Percentiles rank a stretch among this genome's conserved stretches.
phyloP scores from a whole-genome alignment of 2,888 invertebrate genomes.

The Hirtodrosophila histrioides region DNA sequence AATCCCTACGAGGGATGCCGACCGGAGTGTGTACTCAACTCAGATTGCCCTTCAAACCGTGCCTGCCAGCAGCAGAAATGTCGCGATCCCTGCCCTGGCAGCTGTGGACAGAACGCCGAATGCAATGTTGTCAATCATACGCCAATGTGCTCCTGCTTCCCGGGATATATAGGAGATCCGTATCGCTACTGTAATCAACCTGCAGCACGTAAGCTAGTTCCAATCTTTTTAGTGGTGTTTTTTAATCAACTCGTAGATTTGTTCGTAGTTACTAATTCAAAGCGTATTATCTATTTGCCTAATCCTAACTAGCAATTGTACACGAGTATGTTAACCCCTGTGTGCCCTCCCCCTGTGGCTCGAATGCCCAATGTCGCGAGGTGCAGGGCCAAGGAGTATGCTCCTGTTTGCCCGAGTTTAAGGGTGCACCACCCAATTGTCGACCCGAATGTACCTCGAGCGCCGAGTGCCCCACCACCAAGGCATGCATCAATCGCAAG shows the following conservation, averaged over 20 bases:
- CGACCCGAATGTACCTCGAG: constrained; percentile 90
- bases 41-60: constrained; percentile 89
- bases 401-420: constrained; percentile 88
- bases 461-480: constrained; percentile 88
- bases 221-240: constrained; percentile 38
- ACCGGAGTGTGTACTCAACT: constrained; percentile 90
- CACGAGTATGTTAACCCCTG: constrained; percentile 85
- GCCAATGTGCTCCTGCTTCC: constrained; percentile 88
- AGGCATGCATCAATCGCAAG: constrained; percentile 89
- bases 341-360: constrained; percentile 89
- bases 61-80: constrained; percentile 91
- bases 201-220: constrained; percentile 81
- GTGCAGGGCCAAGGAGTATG: constrained; percentile 89
- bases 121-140: constrained; percentile 90
- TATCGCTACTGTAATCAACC: constrained; percentile 85
- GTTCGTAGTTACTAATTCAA: constrained; percentile 71
- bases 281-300: constrained; percentile 53
- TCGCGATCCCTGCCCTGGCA: constrained; percentile 90
- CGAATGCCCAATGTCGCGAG: constrained; percentile 90
- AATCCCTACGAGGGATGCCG: constrained; percentile 91
- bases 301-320: constrained; percentile 82
- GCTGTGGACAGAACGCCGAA: constrained; percentile 90
- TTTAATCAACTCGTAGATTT: constrained; percentile 51
- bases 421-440: constrained; percentile 89
- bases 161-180: constrained; percentile 88